phyloP scores from a whole-genome alignment of 2,113 vertebrate species.

The Donacobius atricapilla region DNA sequence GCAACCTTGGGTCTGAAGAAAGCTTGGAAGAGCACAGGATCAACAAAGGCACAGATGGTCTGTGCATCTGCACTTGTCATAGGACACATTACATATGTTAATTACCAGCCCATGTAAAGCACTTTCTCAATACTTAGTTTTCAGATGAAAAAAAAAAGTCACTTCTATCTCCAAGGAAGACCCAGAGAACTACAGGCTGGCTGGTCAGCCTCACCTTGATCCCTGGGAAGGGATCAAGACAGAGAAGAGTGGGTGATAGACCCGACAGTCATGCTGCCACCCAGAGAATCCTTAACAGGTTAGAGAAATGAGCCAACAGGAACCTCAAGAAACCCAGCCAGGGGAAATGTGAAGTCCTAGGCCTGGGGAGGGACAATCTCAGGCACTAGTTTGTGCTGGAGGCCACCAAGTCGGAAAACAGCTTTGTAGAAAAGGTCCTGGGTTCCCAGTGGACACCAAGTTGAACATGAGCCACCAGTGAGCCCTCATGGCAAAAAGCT shows the following conservation, averaged over 20 bases:
- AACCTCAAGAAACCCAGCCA: not conserved
- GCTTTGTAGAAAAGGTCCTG: not conserved
- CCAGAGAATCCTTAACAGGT: not conserved
- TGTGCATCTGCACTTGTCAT: not conserved
- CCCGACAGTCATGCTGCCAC: rapidly evolving
- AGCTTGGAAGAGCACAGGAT: not conserved
- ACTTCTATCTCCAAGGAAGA: not conserved
- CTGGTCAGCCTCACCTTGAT: not conserved
- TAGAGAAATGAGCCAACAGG: not conserved
- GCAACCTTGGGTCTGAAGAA: not conserved
- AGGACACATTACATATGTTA: not conserved
- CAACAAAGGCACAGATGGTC: not conserved
- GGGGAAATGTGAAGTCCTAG: not conserved
- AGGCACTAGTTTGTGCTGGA: not conserved
- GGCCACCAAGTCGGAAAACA: not conserved
- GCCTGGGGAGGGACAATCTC: not conserved
- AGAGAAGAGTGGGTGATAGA: not conserved
- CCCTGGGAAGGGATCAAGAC: not conserved
- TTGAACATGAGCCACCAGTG: not conserved
- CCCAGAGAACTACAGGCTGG: not conserved
- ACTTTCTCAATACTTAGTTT: not conserved
- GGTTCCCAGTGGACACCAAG: not conserved
- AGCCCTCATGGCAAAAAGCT: not conserved
- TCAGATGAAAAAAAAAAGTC: not conserved
- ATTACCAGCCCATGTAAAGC: not conserved